Evolutionary conservation across 1,140 invertebrate genomes (phyloP).

Genomic region (Ridgeia piscesae): DNA sequence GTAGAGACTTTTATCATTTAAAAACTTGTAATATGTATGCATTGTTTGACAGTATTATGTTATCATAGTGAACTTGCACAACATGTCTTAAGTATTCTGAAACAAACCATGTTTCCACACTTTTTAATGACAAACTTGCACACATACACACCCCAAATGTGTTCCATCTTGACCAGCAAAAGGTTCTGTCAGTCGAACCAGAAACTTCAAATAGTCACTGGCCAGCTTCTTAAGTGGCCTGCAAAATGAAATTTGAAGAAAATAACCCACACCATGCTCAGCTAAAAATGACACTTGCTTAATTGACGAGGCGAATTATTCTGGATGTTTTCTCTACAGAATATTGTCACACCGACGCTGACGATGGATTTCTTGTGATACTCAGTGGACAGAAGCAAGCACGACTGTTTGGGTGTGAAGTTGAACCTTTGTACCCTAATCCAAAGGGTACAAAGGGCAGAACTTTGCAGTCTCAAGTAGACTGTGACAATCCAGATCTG

Average conservation of each 20-base stretch:
- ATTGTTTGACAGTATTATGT: no score
- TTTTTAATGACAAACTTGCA: neutral
- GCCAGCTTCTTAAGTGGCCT: no score
- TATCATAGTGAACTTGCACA: no score
- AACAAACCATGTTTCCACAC: no score
- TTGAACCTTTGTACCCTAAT: conserved; percentile 34
- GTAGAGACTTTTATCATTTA: no score
- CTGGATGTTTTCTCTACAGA: conserved; percentile 26
- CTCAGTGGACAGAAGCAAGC: conserved; percentile 33
- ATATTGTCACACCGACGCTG: conserved; percentile 36
- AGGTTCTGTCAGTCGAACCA: no score
- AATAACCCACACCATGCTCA: neutral
- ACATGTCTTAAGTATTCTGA: no score
- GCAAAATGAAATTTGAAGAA: no score
- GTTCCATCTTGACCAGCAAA: no score
- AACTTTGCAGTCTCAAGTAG: conserved; percentile 36
- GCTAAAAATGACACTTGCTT: neutral
- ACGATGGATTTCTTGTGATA: conserved; percentile 37
- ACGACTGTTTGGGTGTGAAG: conserved; percentile 35
- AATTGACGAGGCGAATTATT: neutral
- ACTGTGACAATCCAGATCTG: conserved; percentile 32
- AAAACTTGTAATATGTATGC: no score
- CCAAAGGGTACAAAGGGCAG: conserved; percentile 34
- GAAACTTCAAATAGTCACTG: no score
- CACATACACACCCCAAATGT: neutral